Evolutionary conservation across 2,888 invertebrate genomes (phyloP).

Genomic region (Arctia plantaginis): DNA sequence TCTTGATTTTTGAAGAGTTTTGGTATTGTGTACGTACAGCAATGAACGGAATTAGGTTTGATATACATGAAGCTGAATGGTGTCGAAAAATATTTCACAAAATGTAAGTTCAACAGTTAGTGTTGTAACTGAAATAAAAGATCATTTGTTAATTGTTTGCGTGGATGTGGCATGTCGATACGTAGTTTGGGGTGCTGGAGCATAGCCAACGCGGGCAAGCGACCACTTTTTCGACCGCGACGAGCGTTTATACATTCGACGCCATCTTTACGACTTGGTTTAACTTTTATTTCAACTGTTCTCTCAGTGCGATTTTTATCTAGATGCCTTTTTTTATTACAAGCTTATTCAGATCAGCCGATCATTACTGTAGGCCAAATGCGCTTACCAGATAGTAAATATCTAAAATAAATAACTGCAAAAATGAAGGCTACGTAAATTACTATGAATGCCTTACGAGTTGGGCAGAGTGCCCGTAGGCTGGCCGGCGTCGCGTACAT

Average conservation of each 20-base stretch:
- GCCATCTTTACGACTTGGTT: slow-evolving; percentile 74
- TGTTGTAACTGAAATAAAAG: slow-evolving; percentile 28
- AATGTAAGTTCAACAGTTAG: background rate
- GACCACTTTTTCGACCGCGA: no score
- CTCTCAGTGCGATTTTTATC: slow-evolving; percentile 67
- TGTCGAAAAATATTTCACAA: background rate
- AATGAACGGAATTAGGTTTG: background rate
- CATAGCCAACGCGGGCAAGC: slow-evolving; percentile 67
- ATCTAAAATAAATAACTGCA: slow-evolving; percentile 51
- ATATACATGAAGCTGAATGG: background rate
- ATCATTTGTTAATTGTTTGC: slow-evolving; percentile 67
- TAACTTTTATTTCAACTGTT: slow-evolving; percentile 72
- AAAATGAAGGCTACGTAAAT: slow-evolving; percentile 35
- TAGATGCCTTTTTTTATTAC: slow-evolving; percentile 66
- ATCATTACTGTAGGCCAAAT: slow-evolving; percentile 52
- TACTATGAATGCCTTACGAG: slow-evolving; percentile 34
- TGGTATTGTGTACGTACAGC: background rate
- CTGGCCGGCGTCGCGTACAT: slow-evolving; percentile 45
- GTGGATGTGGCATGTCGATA: slow-evolving; percentile 59
- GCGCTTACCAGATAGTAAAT: slow-evolving; percentile 49
- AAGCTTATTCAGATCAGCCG: slow-evolving; percentile 59
- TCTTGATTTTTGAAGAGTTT: slow-evolving; percentile 17
- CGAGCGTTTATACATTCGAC: slow-evolving; percentile 68
- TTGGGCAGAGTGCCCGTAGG: slow-evolving; percentile 61
- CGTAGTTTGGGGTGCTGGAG: slow-evolving; percentile 64